Evolutionary conservation across 2,888 invertebrate species (phyloP), one percentile per base, ranked within the genome.

Genomic region (Amiota mariae): DNA sequence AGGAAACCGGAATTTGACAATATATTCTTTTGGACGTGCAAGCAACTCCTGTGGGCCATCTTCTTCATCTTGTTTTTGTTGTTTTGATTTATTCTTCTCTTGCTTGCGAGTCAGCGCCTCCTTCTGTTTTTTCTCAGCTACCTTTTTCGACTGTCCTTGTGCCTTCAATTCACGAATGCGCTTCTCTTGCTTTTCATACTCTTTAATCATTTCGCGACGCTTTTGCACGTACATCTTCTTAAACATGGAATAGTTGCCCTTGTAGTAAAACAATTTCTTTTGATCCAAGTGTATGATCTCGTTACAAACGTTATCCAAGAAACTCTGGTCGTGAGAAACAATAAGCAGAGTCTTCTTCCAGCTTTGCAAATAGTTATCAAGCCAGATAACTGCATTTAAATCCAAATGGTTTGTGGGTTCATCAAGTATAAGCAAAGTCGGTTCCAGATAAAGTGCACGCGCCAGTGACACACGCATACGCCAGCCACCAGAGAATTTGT

Each of bases 351-450:
- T 99, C 89, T 99, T 99, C 91, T 99, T 99, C 99, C 99, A 99
- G 2, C 93, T 93, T 92, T 99, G 98, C 24, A 99, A 92, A 89
- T 99, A 99, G 89, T 99, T 99, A 89, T 99, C 99, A 73, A 99
- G 92, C 99, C 99, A 99, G 92, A 99, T 99, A 70, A 99, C 99
- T 79, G 99, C 99, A 88, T 99, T 99, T 74, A 99, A 92, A 92
- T 99, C 99, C 84, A 99, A 94, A 91, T 99, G 99, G 91, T 99
- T 99, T 0, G 99, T 99, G 79, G 99, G 99, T 92, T 99, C 99
- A 91, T 99, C 99, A 49, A 99, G 94, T 89, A 99, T 92, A 46
- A 99, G 91, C n/a, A 99, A 91, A 1, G 99, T 98, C 0, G 99
- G 99, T 90, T 99, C 99, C 75, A 99, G 92, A 89, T 98, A 99